phyloP scores from a whole-genome alignment of 2,113 vertebrate species.

The Butorides virescens region DNA sequence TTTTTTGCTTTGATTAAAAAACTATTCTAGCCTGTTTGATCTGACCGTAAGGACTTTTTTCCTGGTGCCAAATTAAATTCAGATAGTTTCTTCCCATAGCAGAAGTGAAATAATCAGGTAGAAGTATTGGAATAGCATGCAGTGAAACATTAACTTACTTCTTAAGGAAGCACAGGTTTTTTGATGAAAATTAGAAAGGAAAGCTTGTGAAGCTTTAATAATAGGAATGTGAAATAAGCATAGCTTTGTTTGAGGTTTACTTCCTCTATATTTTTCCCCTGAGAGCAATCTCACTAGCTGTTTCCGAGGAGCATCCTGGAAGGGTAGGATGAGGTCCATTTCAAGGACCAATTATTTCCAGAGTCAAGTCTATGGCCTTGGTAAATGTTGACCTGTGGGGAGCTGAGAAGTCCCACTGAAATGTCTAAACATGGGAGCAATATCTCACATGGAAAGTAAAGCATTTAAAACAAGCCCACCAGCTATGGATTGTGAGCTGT shows the following conservation, averaged over 20 bases:
- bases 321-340: background rate
- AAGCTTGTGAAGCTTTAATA: background rate
- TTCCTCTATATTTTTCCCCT: background rate
- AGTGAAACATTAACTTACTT: background rate
- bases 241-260: background rate
- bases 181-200: background rate
- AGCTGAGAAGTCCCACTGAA: background rate
- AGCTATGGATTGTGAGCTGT: background rate
- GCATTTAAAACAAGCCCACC: background rate
- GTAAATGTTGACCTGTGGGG: background rate
- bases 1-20: background rate
- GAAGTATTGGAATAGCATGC: background rate
- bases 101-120: background rate
- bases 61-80: background rate
- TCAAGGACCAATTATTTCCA: background rate
- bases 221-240: background rate
- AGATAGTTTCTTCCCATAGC: background rate
- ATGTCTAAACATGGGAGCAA: background rate
- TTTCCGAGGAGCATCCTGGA: background rate
- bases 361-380: background rate
- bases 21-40: background rate
- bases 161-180: background rate
- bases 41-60: background rate
- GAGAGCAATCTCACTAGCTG: background rate
- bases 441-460: background rate